These are phyloP conservation scores for Neoniphon sammara DNA, from an alignment of 2,797 vertebrate species.

Conservation along the genomic window DNA sequence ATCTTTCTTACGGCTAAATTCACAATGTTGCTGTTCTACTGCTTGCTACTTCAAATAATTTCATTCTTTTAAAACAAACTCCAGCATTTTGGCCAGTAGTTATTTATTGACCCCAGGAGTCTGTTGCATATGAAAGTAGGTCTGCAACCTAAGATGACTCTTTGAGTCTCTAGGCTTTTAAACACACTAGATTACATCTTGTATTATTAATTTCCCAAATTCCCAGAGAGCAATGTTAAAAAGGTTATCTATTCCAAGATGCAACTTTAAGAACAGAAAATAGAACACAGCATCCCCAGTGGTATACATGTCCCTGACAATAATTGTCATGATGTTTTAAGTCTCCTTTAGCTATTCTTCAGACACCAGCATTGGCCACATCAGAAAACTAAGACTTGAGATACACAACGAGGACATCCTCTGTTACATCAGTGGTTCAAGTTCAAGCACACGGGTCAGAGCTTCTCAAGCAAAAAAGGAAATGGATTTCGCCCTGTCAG, in stretches of 20 bases:
- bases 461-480: conserved; percentile 37
- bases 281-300: conserved; percentile 62
- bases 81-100: conserved; percentile 12
- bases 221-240: conserved; percentile 63
- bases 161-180: conserved; percentile 40
- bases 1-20: neutral
- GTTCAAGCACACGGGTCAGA: conserved; percentile 21
- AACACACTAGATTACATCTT: conserved; percentile 52
- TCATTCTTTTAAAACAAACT: neutral
- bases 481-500: conserved; percentile 48
- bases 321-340: conserved; percentile 61
- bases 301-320: conserved; percentile 47
- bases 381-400: conserved; percentile 18
- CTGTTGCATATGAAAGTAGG: conserved; percentile 47
- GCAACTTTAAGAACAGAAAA: conserved; percentile 75
- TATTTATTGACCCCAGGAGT: conserved; percentile 15
- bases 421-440: conserved; percentile 36
- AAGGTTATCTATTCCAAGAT: conserved; percentile 79
- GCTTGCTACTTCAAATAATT: conserved; percentile 18
- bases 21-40: neutral
- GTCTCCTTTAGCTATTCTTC: conserved; percentile 42
- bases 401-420: conserved; percentile 19
- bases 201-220: conserved; percentile 71
- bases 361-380: conserved; percentile 41
- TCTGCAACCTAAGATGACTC: conserved; percentile 39